Base-by-base conservation (phyloP, 1,140 invertebrate genomes). In the Teleogryllus occipitalis region DNA sequence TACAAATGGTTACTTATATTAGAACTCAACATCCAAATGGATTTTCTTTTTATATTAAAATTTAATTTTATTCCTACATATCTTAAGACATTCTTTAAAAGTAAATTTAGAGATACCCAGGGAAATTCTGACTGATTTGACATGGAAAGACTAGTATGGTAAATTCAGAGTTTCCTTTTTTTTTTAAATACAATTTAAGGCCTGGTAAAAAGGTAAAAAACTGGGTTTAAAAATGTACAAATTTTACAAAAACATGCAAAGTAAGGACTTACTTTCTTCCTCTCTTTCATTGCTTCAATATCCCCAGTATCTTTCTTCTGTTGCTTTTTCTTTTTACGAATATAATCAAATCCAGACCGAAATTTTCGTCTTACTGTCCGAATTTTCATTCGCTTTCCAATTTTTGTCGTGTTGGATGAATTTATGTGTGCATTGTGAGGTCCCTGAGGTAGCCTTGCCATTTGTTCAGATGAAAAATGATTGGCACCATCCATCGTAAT, bases 311-410 rank as follows among this genome's bases (percentile, higher is more conserved):
- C 81, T 80, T 82, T 77, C 22, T 82, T 87, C 65, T 87, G 81
- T 5, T 88, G 87, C 80, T 91, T 93, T 85, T 96, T 96, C 88
- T 96, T 96, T 82, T 96, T 96, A 15, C 94, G 87, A 74, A 96
- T 95, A 80, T 96, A 96, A 87, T 96, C 95, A 85, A 96, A 96
- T 7, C 95, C 94, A 8, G 92, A 92, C 78, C 92, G 91, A 81
- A 92, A 88, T 86, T 92, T 89, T 49, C 92, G 85, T 22, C 91
- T 86, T 8, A 88, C 87, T 65, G 87, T 88, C 79, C 87, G 86
- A 8, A 89, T 83, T 82, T 90, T 90, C 74, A 86, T 85, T 48
- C 83, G 82, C 77, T 88, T 88, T 88, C 77, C 86, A 14, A 47
- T 8, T 22, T 22, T 47, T 8, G 1, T 46, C n/a, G 76, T 4